phyloP scores from a whole-genome alignment of 2,113 vertebrate species.

The Dipodomys ordii region DNA sequence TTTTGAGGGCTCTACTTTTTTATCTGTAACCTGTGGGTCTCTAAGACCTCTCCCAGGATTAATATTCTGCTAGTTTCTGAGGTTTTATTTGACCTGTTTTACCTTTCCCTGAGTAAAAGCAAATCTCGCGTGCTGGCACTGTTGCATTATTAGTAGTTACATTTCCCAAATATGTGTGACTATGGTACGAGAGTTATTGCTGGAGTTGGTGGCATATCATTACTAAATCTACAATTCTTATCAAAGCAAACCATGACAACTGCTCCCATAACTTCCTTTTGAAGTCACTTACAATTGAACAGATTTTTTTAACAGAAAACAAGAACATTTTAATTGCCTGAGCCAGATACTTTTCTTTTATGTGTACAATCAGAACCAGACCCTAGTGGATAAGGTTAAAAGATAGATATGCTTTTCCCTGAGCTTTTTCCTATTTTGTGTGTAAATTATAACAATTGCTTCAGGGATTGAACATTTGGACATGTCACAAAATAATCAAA shows the following conservation, averaged over 20 bases:
- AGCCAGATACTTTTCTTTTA: conserved; percentile 74
- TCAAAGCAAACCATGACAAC: conserved; percentile 37
- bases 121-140: background rate
- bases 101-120: background rate
- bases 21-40: background rate
- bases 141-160: background rate
- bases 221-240: conserved; percentile 28
- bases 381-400: conserved; percentile 77
- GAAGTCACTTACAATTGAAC: conserved; percentile 64
- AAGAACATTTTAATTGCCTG: conserved; percentile 79
- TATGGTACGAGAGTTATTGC: conserved; percentile 11
- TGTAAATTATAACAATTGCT: conserved; percentile 80
- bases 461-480: conserved; percentile 76
- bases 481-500: conserved; percentile 78
- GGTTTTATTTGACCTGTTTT: background rate
- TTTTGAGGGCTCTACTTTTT: background rate
- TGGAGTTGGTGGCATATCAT: conserved; percentile 20
- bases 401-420: conserved; percentile 70
- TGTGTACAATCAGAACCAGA: conserved; percentile 69
- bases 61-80: background rate
- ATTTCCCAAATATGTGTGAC: conserved; percentile 20
- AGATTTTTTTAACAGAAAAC: conserved; percentile 76
- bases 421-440: conserved; percentile 57
- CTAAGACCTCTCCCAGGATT: background rate
- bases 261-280: conserved; percentile 42